Base-by-base conservation (phyloP, 30 jellyfish, hydroid and myxozoan genomes). In the Rhopilema esculentum region DNA sequence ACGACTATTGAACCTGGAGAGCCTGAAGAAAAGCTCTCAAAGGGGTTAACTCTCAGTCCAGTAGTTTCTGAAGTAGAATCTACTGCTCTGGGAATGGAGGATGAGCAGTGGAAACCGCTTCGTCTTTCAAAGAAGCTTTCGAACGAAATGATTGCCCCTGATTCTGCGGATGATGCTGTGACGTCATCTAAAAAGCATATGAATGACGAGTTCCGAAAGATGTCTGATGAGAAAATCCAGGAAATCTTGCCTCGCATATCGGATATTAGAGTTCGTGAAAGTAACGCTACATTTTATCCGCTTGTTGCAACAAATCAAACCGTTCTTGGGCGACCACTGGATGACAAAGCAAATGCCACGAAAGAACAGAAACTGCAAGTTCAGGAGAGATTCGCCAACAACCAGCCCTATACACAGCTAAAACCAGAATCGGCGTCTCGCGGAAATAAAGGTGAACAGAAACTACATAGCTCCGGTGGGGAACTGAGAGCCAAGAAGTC, bases 171-270 rank as follows among this genome's bases (percentile, higher is more conserved):
- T 57, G 77, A 77, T 66, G 61, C 61, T 22, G 29, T 1, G 24
- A 6, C 1, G 66, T 12, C 57, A 40, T 6, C 57, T 6, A 6
- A 40, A 40, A 51, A 62, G 69, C 23, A 27, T 1, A 20, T 27
- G 8, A 67, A 32, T 51, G 79, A n/a, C 21, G 32, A 61, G 24
- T 66, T 66, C 77, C 28, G 19, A 2, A 32, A 32, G 8, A 75
- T 75, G 57, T 75, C 86, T 16, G 72, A 68, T 4, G 86, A 75
- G 27, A 26, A 32, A 75, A 70, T 83, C 49, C 79, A 83, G 23
- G 78, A 83, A 27, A 83, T 83, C 4, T 31, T 83, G n/a, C 91
- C 91, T 1, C 78, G 91, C 17, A 30, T 68, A 2, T 83, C 91
- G 0, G 91, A 83, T 24, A 50, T 83, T 1, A 26, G 69, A 18